These are phyloP conservation scores for Leptinotarsa tumamoca DNA, from an alignment of 2,888 invertebrate genomes.

Conservation along the genomic window DNA sequence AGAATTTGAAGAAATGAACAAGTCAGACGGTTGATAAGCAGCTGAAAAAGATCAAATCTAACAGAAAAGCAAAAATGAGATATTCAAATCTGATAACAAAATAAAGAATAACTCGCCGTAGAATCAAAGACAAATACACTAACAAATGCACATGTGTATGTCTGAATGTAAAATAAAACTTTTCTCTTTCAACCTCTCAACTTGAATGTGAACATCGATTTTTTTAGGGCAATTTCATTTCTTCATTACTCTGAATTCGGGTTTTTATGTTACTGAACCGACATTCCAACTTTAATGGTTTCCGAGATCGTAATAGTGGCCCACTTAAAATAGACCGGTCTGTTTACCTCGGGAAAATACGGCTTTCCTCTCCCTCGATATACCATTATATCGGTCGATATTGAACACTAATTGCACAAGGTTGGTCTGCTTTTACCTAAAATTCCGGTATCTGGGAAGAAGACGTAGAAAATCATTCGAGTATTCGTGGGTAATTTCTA, in stretches of 20 bases:
- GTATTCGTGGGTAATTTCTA: background rate
- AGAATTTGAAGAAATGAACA: no score
- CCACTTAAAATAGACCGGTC: constrained; percentile 14
- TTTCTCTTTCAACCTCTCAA: no score
- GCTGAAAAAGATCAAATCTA: no score
- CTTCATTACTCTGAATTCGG: background rate
- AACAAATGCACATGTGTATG: no score
- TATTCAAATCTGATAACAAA: no score
- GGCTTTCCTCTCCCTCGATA: constrained; percentile 10
- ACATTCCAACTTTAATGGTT: constrained; percentile 7
- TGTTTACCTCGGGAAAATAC: constrained; percentile 16
- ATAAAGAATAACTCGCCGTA: no score
- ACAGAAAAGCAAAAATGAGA: no score
- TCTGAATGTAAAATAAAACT: no score
- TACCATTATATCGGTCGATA: constrained; percentile 3
- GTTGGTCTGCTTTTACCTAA: background rate
- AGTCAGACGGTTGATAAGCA: no score
- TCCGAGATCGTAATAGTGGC: constrained; percentile 9
- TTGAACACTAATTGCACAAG: background rate
- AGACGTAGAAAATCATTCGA: background rate
- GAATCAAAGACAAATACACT: no score
- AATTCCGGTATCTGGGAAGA: background rate
- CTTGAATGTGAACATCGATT: background rate
- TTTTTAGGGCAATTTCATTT: background rate
- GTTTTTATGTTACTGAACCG: background rate